A percentile compares a stretch with the other conserved stretches of the same genome.
phyloP scores from a whole-genome alignment of 2,888 invertebrate species.

The Sminthurinus aureus region DNA sequence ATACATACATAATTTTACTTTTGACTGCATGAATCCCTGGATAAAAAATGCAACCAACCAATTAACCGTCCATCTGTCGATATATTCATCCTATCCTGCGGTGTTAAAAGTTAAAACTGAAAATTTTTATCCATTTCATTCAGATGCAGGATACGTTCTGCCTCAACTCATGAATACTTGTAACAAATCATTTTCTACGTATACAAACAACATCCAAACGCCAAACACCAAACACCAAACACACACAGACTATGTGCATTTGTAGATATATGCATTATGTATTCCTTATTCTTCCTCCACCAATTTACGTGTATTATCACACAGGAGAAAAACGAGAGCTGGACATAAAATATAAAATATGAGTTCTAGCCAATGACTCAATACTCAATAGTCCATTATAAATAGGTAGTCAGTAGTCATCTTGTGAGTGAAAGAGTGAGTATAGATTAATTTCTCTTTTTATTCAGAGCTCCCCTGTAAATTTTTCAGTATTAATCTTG shows the following conservation, averaged over 20 bases:
- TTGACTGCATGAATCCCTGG: constrained; percentile 33
- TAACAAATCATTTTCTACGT: constrained; percentile 21
- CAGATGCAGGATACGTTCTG: constrained; percentile 35
- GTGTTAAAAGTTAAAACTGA: constrained; percentile 42
- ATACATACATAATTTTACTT: no score
- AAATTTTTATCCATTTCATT: constrained; percentile 39
- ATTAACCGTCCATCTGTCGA: constrained; percentile 54
- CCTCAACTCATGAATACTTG: not conserved
- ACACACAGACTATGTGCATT: not conserved
- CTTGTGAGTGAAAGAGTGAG: not conserved
- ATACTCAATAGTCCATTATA: constrained; percentile 35
- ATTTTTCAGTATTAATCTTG: constrained; percentile 35
- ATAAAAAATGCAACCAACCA: constrained; percentile 46
- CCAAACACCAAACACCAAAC: not conserved
- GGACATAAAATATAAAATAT: constrained; percentile 16
- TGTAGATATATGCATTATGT: no score
- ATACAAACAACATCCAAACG: no score
- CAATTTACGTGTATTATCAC: no score
- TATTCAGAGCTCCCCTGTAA: constrained; percentile 7
- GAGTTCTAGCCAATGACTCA: constrained; percentile 38
- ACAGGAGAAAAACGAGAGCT: not conserved
- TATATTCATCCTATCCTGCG: constrained; percentile 48
- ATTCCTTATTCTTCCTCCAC: no score
- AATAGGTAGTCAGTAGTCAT: constrained; percentile 31
- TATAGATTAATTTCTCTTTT: constrained; percentile 42